Evolutionary conservation across 2,113 vertebrate genomes (phyloP).

Genomic region (Electrona antarctica): DNA sequence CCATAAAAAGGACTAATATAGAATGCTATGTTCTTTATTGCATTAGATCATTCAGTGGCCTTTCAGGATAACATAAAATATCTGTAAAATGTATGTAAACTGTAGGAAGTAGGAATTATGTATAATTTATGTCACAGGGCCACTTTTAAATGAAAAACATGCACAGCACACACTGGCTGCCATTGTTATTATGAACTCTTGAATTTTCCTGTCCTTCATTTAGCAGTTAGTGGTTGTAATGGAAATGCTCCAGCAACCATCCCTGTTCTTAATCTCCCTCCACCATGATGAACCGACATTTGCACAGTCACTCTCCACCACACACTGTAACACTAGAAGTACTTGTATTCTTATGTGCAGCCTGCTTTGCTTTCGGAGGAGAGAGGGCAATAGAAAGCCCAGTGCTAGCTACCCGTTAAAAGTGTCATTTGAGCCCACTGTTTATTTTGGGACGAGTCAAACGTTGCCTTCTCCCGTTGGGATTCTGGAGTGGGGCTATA

Average conservation of each 20-base stretch:
- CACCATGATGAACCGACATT: not conserved
- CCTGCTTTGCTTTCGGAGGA: not conserved
- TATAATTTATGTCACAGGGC: constrained; percentile 6
- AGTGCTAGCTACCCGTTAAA: not conserved
- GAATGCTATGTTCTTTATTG: not conserved
- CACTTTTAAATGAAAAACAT: not conserved
- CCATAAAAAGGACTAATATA: not conserved
- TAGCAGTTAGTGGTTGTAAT: constrained; percentile 9
- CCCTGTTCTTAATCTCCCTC: not conserved
- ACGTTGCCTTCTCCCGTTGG: constrained; percentile 6
- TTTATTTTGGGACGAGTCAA: constrained; percentile 43
- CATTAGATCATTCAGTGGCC: not conserved
- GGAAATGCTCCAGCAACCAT: not conserved
- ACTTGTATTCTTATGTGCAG: not conserved
- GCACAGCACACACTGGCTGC: constrained; percentile 13
- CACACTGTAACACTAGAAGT: not conserved
- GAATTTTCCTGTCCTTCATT: not conserved
- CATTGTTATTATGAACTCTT: constrained; percentile 20
- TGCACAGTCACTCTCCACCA: constrained; percentile 2
- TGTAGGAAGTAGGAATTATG: not conserved
- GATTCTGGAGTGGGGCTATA: constrained; percentile 39
- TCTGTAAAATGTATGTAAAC: constrained; percentile 2
- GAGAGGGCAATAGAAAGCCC: not conserved
- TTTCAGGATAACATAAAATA: not conserved
- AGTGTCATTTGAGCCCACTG: constrained; percentile 15